Evolutionary conservation across 2,113 vertebrate species (phyloP).

Genomic region (Phodopus roborovskii): DNA sequence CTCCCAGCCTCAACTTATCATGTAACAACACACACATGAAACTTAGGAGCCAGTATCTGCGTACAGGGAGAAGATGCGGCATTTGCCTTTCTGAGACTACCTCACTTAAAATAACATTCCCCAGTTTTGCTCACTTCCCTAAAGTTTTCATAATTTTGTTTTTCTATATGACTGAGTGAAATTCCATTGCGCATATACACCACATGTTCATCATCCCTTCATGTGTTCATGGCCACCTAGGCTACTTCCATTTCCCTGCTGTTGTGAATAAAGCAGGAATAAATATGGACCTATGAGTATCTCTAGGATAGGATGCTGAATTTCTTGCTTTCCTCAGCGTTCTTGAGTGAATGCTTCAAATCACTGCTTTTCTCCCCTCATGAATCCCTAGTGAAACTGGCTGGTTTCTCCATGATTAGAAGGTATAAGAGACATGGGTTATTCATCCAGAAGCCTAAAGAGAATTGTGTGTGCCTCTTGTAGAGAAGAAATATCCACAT

Average conservation of each 20-base stretch:
- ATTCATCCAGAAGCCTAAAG: background rate
- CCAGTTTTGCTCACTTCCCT: background rate
- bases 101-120: background rate
- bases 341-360: background rate
- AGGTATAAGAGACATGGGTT: background rate
- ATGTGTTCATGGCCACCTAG: background rate
- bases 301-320: background rate
- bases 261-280: background rate
- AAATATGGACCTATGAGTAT: background rate
- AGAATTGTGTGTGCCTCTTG: background rate
- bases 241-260: background rate
- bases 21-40: background rate
- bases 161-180: background rate
- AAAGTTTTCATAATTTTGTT: background rate
- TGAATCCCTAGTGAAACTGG: background rate
- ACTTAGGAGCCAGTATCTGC: background rate
- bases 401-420: constrained; percentile 3
- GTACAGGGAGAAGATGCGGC: rapidly evolving
- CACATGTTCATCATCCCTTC: no score
- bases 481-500: rapidly evolving
- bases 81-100: background rate
- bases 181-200: no score
- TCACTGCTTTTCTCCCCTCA: background rate
- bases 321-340: background rate
- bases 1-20: background rate